Evolutionary conservation across 1,140 invertebrate genomes (phyloP), one percentile per base, ranked within the genome.

Genomic region (Coboldia fuscipes): DNA sequence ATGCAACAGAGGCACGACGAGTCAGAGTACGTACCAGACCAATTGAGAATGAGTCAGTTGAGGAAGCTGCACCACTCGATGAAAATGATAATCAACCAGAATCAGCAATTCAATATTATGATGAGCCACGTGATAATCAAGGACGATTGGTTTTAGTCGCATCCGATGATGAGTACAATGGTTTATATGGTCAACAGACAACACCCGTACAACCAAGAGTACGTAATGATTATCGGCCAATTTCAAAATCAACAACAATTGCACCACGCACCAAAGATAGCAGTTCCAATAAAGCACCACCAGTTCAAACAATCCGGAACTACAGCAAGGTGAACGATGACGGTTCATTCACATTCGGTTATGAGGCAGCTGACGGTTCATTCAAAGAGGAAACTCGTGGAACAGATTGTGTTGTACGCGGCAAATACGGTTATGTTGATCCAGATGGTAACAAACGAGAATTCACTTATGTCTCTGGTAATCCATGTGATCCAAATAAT

Each of bases 401-500:
- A 14, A 79, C 75, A 1, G 80, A 86, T 51, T 86, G 82, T 46
- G 76, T 84, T 0, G 82, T 86, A 1, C 62, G 79, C 34, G 83
- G 83, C 4, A 85, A 85, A 51, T 88, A 86, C 50, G 37, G 37
- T 8, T 89, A 88, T 56, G 63, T 86, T 13, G 83, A 86, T 49
- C 80, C 82, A 2, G 77, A 84, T 43, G 83, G 84, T 35, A 81
- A 84, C 50, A 80, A 83, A 45, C 55, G 82, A 37, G 78, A 86
- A 47, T 85, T 86, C 50, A 80, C 75, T 2, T 89, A 89, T 50
- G 79, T 83, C 2, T 83, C 79, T n/a, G 82, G 82, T n/a, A 84
- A 84, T 46, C 78, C 79, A 3, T 85, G 80, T 48, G 80, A 84
- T 43, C 78, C 78, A 2, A 81, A 82, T 49, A 75, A 73, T 8